A percentile compares a stretch with the other conserved stretches of the same genome.
Evolutionary conservation across 2,797 vertebrate genomes (phyloP).

Genomic region (Octomys mimax): DNA sequence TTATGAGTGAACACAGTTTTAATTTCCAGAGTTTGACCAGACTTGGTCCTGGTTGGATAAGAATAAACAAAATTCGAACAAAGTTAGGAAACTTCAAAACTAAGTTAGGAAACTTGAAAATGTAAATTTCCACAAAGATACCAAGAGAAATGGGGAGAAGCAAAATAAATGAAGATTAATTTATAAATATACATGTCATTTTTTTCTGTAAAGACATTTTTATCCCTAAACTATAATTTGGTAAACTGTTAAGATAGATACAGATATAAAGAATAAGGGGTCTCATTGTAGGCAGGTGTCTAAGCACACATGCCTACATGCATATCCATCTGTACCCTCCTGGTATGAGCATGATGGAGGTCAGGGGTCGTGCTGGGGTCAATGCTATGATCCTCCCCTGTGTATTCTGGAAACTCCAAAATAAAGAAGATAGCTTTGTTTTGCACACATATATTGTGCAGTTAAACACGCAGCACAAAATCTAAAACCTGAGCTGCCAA

Average conservation of each 20-base stretch:
- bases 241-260: conserved; percentile 14
- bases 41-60: too few relatives aligned
- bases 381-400: accelerated
- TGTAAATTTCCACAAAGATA: conserved; percentile 89
- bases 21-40: conserved; percentile 89
- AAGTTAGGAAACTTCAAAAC: conserved; percentile 29
- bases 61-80: too few relatives aligned
- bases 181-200: background rate
- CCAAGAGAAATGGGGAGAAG: conserved; percentile 75
- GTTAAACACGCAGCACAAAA: background rate
- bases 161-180: background rate
- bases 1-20: conserved; percentile 89
- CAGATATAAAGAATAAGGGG: background rate
- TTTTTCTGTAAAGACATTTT: background rate
- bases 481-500: background rate
- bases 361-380: background rate
- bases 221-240: background rate
- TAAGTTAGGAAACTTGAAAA: conserved; percentile 88
- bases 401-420: too few relatives aligned
- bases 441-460: accelerated
- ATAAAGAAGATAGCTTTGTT: background rate
- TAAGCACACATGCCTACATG: too few relatives aligned
- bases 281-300: background rate
- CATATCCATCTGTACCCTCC: accelerated
- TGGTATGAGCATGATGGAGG: background rate